phyloP scores from a whole-genome alignment of 2,797 vertebrate species.

The Enteromius fasciolatus region DNA sequence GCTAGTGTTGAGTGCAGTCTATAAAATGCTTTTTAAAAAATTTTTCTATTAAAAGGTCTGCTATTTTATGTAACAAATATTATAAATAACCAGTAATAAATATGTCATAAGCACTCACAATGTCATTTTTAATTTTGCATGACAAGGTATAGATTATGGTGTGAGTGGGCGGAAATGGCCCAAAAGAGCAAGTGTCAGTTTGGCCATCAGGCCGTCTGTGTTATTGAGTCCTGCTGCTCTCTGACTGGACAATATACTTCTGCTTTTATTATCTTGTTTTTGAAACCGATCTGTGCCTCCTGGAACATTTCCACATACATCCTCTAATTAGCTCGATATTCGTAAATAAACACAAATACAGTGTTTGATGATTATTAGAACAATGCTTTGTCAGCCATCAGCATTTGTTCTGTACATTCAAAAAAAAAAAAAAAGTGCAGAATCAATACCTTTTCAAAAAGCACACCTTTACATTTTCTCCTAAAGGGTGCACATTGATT shows the following conservation, averaged over 20 bases:
- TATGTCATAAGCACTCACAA: background rate
- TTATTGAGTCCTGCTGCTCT: background rate
- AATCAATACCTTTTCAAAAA: background rate
- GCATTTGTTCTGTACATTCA: background rate
- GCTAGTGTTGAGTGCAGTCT: background rate
- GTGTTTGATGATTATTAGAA: background rate
- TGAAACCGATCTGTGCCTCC: background rate
- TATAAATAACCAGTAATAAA: background rate
- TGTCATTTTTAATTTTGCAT: background rate
- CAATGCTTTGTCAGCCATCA: background rate
- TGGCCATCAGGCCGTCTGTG: background rate
- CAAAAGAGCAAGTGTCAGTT: background rate
- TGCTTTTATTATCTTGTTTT: constrained; percentile 10
- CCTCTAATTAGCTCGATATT: background rate
- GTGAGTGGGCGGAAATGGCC: background rate
- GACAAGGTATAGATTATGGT: background rate
- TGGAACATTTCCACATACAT: background rate
- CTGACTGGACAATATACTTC: background rate
- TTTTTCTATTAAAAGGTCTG: no score
- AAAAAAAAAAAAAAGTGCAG: background rate
- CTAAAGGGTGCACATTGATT: background rate
- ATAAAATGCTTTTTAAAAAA: background rate
- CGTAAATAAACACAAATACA: background rate
- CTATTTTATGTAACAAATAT: background rate
- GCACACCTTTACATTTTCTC: background rate